Base-by-base conservation (phyloP, 2,797 vertebrate genomes). In the Odontamblyopus lacepedii region DNA sequence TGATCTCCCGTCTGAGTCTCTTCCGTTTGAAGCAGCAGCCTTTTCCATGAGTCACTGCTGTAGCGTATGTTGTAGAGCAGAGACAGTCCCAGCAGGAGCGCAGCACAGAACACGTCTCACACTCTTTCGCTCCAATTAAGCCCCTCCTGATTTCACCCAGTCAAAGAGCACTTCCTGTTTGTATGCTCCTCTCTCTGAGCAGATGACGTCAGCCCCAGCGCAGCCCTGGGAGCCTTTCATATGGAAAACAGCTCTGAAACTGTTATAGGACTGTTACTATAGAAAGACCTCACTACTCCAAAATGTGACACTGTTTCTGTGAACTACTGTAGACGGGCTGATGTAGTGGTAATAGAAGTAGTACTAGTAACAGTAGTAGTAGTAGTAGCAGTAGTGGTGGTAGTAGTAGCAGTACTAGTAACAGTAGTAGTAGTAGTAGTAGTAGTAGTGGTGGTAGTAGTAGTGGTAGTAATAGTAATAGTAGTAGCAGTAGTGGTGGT, bases 141-240 rank as follows among this genome's bases (percentile, higher is more conserved):
- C 62, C 41, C 44, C 62, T 44, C 35, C 62, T 63, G 62, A n/a
- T 44, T 44, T 63, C 61, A 35, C 61, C 29, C 16, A 38, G 30
- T 63, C 32, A 63, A 23, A 23, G 62, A 63, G 11, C 62, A 63
- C 62, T 63, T 63, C 62, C 62, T 63, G 35, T 41, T 63, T 63
- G 30, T 44, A 8, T 63, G 32, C 26, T 63, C 23, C 32, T 11
- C 35, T 63, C 23, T 44, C n/a, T 38, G 62, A 63, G 15, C 13
- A 5, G 35, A 3, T 63, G 41, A 63, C 62, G 62, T 63, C 62
- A 63, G 62, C 5, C 38, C 38, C 35, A 63, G 19, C 38, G 2
- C n/a, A n/a, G 35, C 35, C 62, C 26, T 26, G 32, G 19, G 16
- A 44, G 9, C 11, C 62, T 63, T 63, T 63, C 62, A 63, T 63